Evolutionary conservation across 2,113 vertebrate species (phyloP), one percentile per base, ranked within the genome.

Genomic region (Cololabis saira): DNA sequence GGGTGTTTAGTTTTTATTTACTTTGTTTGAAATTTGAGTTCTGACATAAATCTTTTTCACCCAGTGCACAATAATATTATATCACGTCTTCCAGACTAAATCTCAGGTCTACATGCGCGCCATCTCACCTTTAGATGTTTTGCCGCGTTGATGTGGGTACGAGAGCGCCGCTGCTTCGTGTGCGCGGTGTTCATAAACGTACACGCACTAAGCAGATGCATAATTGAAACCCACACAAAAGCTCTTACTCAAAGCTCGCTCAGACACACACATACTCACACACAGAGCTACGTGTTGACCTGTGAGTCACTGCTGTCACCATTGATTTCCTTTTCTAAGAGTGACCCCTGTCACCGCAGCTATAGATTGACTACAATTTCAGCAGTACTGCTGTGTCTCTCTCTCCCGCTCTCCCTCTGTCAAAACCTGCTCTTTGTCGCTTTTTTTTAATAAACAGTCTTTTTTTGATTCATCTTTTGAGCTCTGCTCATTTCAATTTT

Each of bases 291-390:
- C 57, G 86, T 82, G 84, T 92, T 93, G 91, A 92, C 92, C 92
- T 90, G 89, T 92, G 88, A 92, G 92, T 94, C 93, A 93, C 88
- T 88, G 90, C 91, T 89, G 89, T 90, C 91, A 73, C 67, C 90
- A 94, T 93, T 89, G 93, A 94, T 94, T 94, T 93, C 91, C 89
- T 90, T 92, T 91, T 89, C 87, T 91, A 67, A 68, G 89, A 93
- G 86, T 93, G 92, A 93, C 87, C 90, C 85, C 84, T 91, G 90
- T 92, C 92, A 90, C 91, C 86, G 72, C 81, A 17, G 84, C 89
- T 80, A 91, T 91, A 84, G 87, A 90, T 84, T 86, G 69, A 80
- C 76, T 76, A 69, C 91, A 91, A 92, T 92, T 92, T 93, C 89
- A 91, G 80, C 66, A 57, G 76, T 27, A 41, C 62, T 66, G 77